phyloP scores from a whole-genome alignment of 2,113 vertebrate genomes.

The Phaethon lepturus region DNA sequence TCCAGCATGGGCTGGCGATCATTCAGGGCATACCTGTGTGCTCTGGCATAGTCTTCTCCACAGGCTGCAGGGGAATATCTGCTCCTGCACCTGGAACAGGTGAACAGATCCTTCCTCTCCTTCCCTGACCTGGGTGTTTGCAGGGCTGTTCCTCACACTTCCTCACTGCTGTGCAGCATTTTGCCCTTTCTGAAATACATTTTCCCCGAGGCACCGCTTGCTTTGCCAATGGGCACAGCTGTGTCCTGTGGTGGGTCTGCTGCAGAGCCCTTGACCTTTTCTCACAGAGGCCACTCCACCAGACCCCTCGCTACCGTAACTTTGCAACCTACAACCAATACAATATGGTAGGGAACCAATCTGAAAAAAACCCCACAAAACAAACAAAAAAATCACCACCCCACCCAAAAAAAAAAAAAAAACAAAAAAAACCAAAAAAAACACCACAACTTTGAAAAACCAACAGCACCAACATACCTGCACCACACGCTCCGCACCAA shows the following conservation, averaged over 20 bases:
- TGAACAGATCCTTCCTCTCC: background rate
- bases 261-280: background rate
- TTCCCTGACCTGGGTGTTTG: background rate
- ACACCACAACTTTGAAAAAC: too few species aligned
- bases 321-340: background rate
- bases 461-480: background rate
- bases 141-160: background rate
- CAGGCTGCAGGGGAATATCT: background rate
- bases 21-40: accelerated
- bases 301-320: background rate
- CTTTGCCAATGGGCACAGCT: background rate
- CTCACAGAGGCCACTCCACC: background rate
- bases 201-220: background rate
- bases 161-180: background rate
- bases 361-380: accelerated
- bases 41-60: accelerated
- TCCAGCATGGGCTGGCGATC: accelerated
- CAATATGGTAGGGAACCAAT: accelerated
- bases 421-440: background rate
- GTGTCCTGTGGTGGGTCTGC: background rate
- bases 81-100: background rate
- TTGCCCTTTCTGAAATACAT: background rate
- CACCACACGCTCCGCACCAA: too few species aligned
- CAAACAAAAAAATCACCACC: background rate
- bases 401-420: background rate